Evolutionary conservation across 1,140 invertebrate species (phyloP).

Genomic region (Tetragnatha versicolor): DNA sequence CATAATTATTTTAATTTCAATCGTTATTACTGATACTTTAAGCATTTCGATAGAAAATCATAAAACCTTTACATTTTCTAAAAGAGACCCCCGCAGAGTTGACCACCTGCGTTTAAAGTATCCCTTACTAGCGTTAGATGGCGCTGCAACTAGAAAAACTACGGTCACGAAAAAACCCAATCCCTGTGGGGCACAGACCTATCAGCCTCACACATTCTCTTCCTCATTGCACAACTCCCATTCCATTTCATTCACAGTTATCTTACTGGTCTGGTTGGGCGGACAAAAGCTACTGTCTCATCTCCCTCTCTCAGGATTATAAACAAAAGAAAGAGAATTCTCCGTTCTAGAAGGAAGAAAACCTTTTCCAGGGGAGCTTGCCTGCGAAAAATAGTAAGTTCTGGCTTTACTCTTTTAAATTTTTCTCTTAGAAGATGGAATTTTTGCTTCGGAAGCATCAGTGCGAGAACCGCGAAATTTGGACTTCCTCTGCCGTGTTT

Average conservation of each 20-base stretch:
- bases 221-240: constrained; percentile 4
- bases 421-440: no score
- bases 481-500: no score
- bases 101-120: no score
- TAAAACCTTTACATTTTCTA: no score
- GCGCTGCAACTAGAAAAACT: neutral
- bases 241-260: neutral
- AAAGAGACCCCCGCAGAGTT: no score
- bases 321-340: neutral
- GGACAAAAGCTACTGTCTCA: neutral
- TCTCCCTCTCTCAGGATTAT: constrained; percentile 6
- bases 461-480: no score
- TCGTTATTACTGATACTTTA: no score
- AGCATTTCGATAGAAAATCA: no score
- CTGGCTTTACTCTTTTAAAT: no score
- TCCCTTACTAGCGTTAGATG: no score
- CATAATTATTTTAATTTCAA: no score
- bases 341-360: neutral
- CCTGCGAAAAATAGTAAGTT: neutral
- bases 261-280: neutral
- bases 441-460: no score
- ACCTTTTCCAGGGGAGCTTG: neutral
- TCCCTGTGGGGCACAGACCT: constrained; percentile 8
- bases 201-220: neutral
- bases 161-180: neutral